Base-by-base conservation (phyloP, 64 coral and sea anemone genomes). In the Montipora efflorescens region DNA sequence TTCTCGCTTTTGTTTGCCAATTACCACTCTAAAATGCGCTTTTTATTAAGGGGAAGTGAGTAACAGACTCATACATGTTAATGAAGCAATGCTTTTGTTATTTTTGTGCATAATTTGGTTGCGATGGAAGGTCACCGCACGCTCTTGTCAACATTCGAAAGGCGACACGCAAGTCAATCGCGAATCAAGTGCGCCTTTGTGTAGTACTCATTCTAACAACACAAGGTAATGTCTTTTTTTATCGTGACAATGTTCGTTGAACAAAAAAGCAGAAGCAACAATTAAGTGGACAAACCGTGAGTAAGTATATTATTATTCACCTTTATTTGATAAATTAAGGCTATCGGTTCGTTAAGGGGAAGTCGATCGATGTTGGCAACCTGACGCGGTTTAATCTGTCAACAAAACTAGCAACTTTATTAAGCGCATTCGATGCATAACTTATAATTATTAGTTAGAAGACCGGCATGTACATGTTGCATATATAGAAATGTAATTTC, bases 91-190 rank as follows among this genome's bases (percentile, higher is more conserved):
- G 46, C 66, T 46, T 71, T 86, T 86, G 82, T 86, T 70, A 19
- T 86, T 72, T 85, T 86, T 7, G 14, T 67, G 82, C 82, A 86
- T 86, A 72, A 86, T 86, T 86, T 72, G 45, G 82, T 86, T 86
- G 82, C 82, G 82, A 72, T 47, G 82, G 46, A 86, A 61, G 10
- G 12, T 67, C 18, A 19, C 20, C 43, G 19, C 46, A 64, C 44
- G 45, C 44, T 14, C 5, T 71, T 86, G 46, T 19, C 28, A 22
- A 43, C 5, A 50, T 44, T 6, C 44, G 3, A 51, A 86, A 86
- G 22, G 18, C 11, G 36, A 71, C 59, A 16, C 5, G 5, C 36
- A 67, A 4, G 7, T 13, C 16, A 14, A 67, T 12, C 12, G 62
- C 11, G 16, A 13, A 18, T 67, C 36, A 36, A 36, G 2, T 36